Evolutionary conservation across 2,797 vertebrate species (phyloP), one percentile per base, ranked within the genome.

Genomic region (Crenuchus spilurus): DNA sequence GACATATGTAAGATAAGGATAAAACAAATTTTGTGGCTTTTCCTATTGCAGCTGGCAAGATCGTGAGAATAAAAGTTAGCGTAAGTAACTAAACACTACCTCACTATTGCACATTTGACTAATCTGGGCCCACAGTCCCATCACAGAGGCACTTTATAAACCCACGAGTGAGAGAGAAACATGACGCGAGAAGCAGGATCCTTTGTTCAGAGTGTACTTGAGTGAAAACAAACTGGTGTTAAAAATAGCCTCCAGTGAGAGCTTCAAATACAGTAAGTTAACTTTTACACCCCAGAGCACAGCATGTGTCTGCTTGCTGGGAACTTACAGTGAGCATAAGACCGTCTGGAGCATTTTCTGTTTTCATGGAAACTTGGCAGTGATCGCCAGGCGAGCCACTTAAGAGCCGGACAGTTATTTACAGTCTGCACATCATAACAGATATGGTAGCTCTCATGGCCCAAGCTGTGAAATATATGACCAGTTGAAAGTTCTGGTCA

Each of bases 321-420:
- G 87, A 92, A 90, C 84, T 81, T 20, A 81, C 88, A 85, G 76
- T 31, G 51, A 84, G 78, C 80, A 76, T 83, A 79, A 82, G 67
- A 64, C 49, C 2, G 14, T 73, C 66, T 67, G 54, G 48, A 82
- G 22, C 51, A 77, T 69, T 62, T 66, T 35, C 61, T 61, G 81
- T 77, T 70, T 82, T 1, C 78, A 79, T 84, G 90, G 88, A 92
- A 92, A 91, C 87, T 89, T 90, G 90, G 90, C 90, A 61, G 80
- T 86, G 28, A 22, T 74, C 20, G 5, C 9, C 33, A 35, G 42
- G 72, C 2, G 10, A 71, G 51, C 14, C 72, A 75, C 72, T 79
- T 71, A 65, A 75, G 67, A 35, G 58, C 35, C 31, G 64, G 51
- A 44, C 52, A 22, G 61, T 44, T 79, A 75, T 74, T 71, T 74